These are phyloP conservation scores for Danio jaintianensis DNA, from an alignment of 2,797 vertebrate species.

Conservation along the genomic window DNA sequence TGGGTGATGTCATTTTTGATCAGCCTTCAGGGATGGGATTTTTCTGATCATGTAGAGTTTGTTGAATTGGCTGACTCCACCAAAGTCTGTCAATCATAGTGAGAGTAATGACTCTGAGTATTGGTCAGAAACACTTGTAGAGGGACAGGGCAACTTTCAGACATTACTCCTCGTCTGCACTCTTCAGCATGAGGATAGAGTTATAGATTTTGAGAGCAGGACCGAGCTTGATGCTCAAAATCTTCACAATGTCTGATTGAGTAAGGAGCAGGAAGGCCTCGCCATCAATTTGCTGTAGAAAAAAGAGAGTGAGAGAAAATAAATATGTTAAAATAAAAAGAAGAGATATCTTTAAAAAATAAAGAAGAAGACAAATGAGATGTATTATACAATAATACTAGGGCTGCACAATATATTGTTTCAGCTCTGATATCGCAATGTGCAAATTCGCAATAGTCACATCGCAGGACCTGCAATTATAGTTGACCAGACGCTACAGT, in stretches of 20 bases:
- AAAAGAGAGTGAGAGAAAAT: neutral
- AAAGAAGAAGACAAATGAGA: too few species aligned
- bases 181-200: constrained; percentile 85
- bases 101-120: constrained; percentile 19
- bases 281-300: constrained; percentile 81
- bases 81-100: constrained; percentile 12
- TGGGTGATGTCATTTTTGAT: neutral
- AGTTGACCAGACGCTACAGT: too few species aligned
- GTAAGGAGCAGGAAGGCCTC: constrained; percentile 85
- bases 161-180: constrained; percentile 79
- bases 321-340: neutral
- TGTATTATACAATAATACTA: too few species aligned
- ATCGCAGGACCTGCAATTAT: too few species aligned
- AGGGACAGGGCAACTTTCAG: constrained; percentile 10
- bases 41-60: constrained; percentile 14
- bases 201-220: constrained; percentile 86
- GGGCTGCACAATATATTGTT: too few species aligned
- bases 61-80: constrained; percentile 17
- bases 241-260: constrained; percentile 85
- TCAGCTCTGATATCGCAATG: too few species aligned
- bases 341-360: too few species aligned
- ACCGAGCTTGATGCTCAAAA: constrained; percentile 84
- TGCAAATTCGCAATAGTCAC: too few species aligned
- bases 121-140: neutral
- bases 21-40: neutral